Conservation (phyloP, 2,113 vertebrate genomes). For the Nettapus auritus region DNA sequence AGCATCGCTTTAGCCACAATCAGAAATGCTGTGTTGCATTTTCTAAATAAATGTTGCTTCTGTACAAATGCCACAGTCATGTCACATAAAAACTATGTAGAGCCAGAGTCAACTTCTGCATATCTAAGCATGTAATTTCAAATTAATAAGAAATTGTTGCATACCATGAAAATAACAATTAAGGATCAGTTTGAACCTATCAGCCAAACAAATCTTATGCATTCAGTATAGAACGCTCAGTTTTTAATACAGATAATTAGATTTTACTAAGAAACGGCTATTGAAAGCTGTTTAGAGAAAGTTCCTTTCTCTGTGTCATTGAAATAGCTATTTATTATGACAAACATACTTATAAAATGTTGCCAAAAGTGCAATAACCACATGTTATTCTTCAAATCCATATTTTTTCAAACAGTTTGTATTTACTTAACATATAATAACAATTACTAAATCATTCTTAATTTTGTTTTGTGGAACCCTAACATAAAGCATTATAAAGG, state of each 20-base stretch:
- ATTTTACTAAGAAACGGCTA: background rate
- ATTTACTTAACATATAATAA: conserved; percentile 39
- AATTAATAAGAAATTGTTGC: background rate
- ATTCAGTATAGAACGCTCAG: background rate
- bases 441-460: conserved; percentile 21
- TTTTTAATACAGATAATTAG: background rate
- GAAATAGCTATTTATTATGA: conserved; percentile 1
- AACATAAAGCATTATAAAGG: background rate
- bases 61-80: background rate
- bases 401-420: conserved; percentile 21
- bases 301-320: background rate
- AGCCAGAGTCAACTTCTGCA: background rate
- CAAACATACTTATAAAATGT: background rate
- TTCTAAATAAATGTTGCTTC: background rate
- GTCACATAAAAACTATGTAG: background rate
- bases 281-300: too few species aligned
- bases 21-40: background rate
- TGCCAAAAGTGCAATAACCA: conserved; percentile 12
- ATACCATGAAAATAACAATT: background rate
- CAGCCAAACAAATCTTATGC: background rate
- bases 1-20: background rate
- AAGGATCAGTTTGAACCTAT: background rate
- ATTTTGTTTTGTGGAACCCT: background rate
- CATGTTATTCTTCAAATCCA: conserved; percentile 32
- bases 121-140: background rate